Base-by-base conservation (phyloP, 1,140 invertebrate genomes). In the Probaryconus sp. region DNA sequence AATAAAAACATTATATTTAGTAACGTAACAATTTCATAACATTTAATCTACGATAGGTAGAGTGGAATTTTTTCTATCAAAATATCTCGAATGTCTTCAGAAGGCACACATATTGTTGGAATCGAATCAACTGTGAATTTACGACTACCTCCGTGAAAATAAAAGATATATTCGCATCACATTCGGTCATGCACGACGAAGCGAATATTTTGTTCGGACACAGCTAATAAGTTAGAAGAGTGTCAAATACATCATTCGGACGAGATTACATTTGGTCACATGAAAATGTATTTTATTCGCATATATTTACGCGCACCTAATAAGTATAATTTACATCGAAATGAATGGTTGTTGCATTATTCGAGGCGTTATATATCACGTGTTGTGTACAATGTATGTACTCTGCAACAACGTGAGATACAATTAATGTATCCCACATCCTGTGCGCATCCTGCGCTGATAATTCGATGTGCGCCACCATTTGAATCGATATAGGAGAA, bases 351-450 rank as follows among this genome's bases (percentile, higher is more conserved):
- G 67, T 65, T 65, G 48, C 40, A 67, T 76, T 70, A 70, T 71
- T 67, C 50, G 53, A 61, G 56, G 48, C 51, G 47, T 64, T 60
- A 43, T 76, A 63, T 63, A 63, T 76, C 61, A 63, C 67, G 35
- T n/a, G 65, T 45, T 51, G 67, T 63, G 45, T 65, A 65, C 65
- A 55, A 69, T 76, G 61, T 67, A 64, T 43, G 65, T 61, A 56
- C 40, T 21, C 64, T 48, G 37, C 65, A 70, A 63, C 50, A 75
- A 71, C 68, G 63, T 67, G 70, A 67, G 56, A 73, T 60, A 68
- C 73, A 76, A 76, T 76, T 76, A 76, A 71, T 76, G 63, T 71
- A 76, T 76, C 74, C 68, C 56, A 42, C 63, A 76, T 70, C 68
- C 74, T 67, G 55, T 61, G 42, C 56, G 63, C 68, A 76, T 51